These are phyloP conservation scores for Sarcophaga subvicina DNA, from an alignment of 2,888 invertebrate species.

Conservation along the genomic window DNA sequence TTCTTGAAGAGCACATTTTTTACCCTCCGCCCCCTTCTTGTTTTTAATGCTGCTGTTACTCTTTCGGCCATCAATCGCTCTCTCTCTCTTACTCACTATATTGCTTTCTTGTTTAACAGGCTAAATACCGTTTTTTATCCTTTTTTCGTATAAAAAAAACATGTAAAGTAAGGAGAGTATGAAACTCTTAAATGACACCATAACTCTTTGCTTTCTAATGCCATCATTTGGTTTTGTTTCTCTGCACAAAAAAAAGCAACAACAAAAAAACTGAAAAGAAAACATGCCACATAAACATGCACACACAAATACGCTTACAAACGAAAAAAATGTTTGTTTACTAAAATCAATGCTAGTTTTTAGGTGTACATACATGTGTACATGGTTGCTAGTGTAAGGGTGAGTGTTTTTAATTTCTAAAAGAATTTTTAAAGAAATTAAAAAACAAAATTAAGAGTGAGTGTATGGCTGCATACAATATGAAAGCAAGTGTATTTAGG, in stretches of 20 bases:
- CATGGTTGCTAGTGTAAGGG: background rate
- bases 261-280: background rate
- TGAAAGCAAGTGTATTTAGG: no score
- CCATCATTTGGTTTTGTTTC: constrained; percentile 1
- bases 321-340: background rate
- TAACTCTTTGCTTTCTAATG: constrained; percentile 22
- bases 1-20: constrained; percentile 55
- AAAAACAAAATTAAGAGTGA: constrained; percentile 4
- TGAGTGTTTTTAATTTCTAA: constrained; percentile 1
- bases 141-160: background rate
- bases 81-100: constrained; percentile 9
- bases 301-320: background rate
- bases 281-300: background rate
- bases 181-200: constrained; percentile 65
- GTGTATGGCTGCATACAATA: background rate
- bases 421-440: constrained; percentile 33
- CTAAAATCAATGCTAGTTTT: background rate
- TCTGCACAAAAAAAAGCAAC: background rate
- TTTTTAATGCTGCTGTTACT: constrained; percentile 6
- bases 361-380: background rate
- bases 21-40: background rate
- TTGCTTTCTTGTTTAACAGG: constrained; percentile 36
- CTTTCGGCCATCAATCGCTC: background rate
- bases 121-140: constrained; percentile 40
- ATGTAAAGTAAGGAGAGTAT: background rate